A percentile compares a stretch with the other conserved stretches of the same genome.
Evolutionary conservation across 2,113 vertebrate genomes (phyloP).

Genomic region (Struthio camelus): DNA sequence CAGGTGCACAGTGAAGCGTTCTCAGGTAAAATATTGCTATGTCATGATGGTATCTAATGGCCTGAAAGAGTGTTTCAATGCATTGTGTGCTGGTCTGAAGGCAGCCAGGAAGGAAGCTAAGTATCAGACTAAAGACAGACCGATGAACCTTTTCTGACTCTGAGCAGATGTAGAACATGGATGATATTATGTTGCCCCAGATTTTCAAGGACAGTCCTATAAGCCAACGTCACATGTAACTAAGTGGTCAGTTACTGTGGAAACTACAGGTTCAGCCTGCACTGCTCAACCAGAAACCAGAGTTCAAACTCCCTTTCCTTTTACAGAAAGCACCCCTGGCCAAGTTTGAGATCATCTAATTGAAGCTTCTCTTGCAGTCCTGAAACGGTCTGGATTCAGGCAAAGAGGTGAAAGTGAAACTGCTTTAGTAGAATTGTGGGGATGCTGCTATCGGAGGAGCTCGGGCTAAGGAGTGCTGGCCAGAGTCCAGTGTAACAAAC

Average conservation of each 20-base stretch:
- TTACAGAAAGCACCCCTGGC: background rate
- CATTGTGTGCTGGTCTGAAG: background rate
- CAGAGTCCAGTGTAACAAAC: background rate
- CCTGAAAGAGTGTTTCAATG: background rate
- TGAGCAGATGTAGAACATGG: background rate
- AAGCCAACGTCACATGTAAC: accelerated
- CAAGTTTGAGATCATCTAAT: background rate
- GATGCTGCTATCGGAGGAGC: background rate
- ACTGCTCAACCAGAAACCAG: background rate
- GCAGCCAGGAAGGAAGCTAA: background rate
- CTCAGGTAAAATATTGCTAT: background rate
- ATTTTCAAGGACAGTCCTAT: background rate
- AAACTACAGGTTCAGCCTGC: background rate
- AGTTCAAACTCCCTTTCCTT: background rate
- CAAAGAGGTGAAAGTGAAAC: background rate
- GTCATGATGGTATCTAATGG: background rate
- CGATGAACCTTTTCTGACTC: background rate
- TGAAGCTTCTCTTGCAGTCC: background rate
- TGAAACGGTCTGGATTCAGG: background rate
- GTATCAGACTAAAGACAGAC: background rate
- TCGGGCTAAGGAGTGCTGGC: background rate
- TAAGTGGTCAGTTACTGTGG: background rate
- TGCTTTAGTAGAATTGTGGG: background rate
- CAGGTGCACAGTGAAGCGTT: background rate
- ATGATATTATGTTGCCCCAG: background rate